phyloP scores from a whole-genome alignment of 2,797 vertebrate species.

The Tapirus indicus region DNA sequence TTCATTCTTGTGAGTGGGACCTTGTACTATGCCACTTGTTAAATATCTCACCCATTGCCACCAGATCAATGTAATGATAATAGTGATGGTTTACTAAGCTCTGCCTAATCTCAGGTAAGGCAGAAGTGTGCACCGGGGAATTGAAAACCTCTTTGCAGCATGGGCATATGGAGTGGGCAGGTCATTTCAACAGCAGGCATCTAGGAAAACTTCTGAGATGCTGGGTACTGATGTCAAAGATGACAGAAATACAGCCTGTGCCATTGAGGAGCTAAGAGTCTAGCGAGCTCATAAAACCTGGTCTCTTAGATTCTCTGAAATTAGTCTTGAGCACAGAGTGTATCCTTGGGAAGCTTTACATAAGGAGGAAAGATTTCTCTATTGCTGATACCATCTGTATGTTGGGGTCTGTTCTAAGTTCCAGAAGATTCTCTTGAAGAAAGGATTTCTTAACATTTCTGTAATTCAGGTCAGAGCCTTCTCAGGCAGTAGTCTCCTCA shows the following conservation, averaged over 20 bases:
- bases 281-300: neutral
- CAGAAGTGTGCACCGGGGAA: neutral
- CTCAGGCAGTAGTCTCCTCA: neutral
- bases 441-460: neutral
- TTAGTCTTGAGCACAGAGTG: neutral
- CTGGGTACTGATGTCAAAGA: neutral
- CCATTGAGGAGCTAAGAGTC: neutral
- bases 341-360: neutral
- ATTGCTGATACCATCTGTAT: neutral
- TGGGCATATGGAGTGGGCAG: neutral
- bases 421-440: neutral
- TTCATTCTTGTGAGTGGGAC: neutral
- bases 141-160: neutral
- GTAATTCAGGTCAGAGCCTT: conserved; percentile 4
- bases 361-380: neutral
- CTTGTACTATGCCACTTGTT: neutral
- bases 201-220: neutral
- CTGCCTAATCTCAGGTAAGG: neutral
- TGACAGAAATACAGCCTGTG: neutral
- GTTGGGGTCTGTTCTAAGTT: neutral
- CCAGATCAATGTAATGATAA: neutral
- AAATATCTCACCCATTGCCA: neutral
- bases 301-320: neutral
- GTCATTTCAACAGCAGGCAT: neutral
- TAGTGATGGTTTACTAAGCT: neutral